phyloP scores from a whole-genome alignment of 2,113 vertebrate species.

The Emberiza fucata region DNA sequence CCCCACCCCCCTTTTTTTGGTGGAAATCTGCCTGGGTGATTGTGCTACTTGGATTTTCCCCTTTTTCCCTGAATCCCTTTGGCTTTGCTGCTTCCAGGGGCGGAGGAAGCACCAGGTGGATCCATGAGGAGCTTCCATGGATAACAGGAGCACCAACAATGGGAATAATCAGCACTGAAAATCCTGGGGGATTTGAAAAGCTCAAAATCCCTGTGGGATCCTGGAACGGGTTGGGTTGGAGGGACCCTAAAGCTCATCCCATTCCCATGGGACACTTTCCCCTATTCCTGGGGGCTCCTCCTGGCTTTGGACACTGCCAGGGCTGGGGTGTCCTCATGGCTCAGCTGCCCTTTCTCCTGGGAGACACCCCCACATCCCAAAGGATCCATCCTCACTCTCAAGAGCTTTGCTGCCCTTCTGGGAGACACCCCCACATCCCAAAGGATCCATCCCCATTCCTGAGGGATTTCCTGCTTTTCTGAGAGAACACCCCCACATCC shows the following conservation, averaged over 20 bases:
- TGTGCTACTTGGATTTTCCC: neutral
- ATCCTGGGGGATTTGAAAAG: neutral
- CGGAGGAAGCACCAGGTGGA: neutral
- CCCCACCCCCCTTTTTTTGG: too few relatives aligned
- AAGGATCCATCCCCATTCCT: neutral
- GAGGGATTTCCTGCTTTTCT: too few relatives aligned
- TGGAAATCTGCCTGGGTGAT: rapidly evolving
- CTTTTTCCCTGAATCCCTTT: neutral
- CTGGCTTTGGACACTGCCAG: neutral
- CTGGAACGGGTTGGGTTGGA: neutral
- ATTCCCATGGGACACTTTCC: neutral
- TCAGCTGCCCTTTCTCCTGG: neutral
- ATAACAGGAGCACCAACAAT: neutral
- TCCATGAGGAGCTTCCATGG: neutral
- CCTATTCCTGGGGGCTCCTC: neutral
- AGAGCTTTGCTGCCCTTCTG: neutral
- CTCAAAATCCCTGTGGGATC: neutral
- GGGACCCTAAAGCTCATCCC: neutral
- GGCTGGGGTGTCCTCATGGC: neutral
- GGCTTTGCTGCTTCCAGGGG: neutral
- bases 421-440: neutral
- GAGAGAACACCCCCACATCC: too few relatives aligned
- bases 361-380: neutral
- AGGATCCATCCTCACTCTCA: too few relatives aligned
- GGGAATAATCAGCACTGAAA: neutral